These are phyloP conservation scores for Helicoverpa assulta DNA, from an alignment of 2,888 invertebrate genomes.

Conservation along the genomic window DNA sequence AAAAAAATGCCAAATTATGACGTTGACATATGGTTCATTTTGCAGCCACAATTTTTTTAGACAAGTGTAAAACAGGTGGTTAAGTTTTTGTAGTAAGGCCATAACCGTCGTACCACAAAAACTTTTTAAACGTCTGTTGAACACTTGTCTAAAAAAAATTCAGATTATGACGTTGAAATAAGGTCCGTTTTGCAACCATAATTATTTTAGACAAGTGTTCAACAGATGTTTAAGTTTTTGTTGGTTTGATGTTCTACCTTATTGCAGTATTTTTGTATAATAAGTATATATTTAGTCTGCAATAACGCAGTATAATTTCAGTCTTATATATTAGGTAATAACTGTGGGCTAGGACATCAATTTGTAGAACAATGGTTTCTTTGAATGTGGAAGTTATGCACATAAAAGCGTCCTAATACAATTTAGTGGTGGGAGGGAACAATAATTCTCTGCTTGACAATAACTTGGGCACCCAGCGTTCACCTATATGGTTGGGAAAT, in stretches of 20 bases:
- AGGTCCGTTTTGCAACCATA: no score
- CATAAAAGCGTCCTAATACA: slow-evolving; percentile 55
- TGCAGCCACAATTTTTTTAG: no score
- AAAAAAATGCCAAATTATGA: no score
- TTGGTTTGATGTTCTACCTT: slow-evolving; percentile 19
- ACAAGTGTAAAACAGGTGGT: no score
- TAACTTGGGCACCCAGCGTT: slow-evolving; percentile 50
- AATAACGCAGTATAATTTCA: neutral
- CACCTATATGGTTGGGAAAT: slow-evolving; percentile 23
- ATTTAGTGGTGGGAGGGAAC: slow-evolving; percentile 54
- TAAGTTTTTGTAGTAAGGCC: no score
- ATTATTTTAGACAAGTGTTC: no score
- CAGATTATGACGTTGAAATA: no score
- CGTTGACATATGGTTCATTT: no score
- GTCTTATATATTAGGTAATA: slow-evolving; percentile 25
- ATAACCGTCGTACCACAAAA: no score
- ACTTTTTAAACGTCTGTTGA: no score
- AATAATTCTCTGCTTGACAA: slow-evolving; percentile 56
- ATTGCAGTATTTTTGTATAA: slow-evolving; percentile 26
- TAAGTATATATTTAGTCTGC: neutral
- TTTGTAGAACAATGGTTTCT: slow-evolving; percentile 54
- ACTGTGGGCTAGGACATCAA: slow-evolving; percentile 41
- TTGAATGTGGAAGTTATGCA: slow-evolving; percentile 53
- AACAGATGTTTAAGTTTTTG: no score
- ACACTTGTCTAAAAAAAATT: no score